These are phyloP conservation scores for Thysanoteuthis rhombus DNA, from an alignment of 2,888 invertebrate species.

Conservation along the genomic window DNA sequence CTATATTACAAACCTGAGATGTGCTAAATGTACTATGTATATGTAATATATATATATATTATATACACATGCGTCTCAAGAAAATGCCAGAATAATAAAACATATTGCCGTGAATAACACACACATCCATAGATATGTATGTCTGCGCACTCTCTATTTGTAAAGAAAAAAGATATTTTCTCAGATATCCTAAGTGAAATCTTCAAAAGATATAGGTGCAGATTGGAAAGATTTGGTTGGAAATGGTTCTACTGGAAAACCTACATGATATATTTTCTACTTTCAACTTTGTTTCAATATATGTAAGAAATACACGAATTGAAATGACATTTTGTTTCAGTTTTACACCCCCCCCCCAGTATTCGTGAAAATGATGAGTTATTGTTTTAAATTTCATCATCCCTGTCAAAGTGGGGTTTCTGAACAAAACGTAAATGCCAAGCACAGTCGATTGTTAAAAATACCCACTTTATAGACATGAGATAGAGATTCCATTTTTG, in stretches of 20 bases:
- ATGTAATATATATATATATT: no score
- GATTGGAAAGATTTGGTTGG: no score
- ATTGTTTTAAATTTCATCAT: slow-evolving; percentile 12
- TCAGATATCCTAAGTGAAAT: no score
- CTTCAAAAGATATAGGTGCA: no score
- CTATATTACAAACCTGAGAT: no score
- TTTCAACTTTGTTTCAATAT: not conserved
- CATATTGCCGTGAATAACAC: no score
- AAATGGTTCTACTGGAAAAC: not conserved
- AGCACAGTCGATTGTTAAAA: not conserved
- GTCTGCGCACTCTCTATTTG: no score
- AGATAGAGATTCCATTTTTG: not conserved
- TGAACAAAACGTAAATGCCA: not conserved
- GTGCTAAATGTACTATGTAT: no score
- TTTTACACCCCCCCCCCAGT: not conserved
- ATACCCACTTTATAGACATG: slow-evolving; percentile 12
- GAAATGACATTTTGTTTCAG: slow-evolving; percentile 12
- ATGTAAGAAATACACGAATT: not conserved
- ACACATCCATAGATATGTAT: no score
- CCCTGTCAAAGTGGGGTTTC: not conserved
- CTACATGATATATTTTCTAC: not conserved
- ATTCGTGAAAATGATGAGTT: not conserved
- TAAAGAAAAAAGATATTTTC: no score
- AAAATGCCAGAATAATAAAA: no score
- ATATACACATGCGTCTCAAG: no score